Conservation (phyloP, 2,113 vertebrate species). For the Nibea albiflora region DNA sequence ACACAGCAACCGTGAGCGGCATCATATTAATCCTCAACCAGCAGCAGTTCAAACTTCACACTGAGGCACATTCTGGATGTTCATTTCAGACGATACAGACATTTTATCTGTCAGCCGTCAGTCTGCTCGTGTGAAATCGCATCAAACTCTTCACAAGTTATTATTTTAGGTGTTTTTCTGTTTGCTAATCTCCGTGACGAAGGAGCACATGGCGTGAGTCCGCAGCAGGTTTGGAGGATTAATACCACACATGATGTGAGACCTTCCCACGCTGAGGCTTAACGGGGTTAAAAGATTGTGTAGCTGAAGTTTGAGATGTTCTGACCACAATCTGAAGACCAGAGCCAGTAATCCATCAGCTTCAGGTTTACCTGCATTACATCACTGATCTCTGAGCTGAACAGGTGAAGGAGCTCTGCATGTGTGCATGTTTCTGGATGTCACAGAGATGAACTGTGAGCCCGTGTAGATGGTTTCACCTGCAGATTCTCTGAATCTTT, state of each 20-base stretch:
- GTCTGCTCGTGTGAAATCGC: not conserved
- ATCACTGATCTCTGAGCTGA: slow-evolving; percentile 22
- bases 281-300: slow-evolving; percentile 61
- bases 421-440: no score
- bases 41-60: not conserved
- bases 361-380: slow-evolving; percentile 44
- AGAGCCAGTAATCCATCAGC: slow-evolving; percentile 49
- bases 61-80: not conserved
- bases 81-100: not conserved
- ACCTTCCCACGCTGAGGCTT: not conserved
- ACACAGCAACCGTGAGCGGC: not conserved
- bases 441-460: no score
- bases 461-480: no score
- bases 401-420: not conserved
- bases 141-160: not conserved
- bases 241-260: slow-evolving; percentile 1
- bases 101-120: not conserved
- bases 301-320: slow-evolving; percentile 50
- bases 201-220: slow-evolving; percentile 3
- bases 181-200: not conserved
- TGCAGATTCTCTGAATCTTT: no score
- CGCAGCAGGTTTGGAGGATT: slow-evolving; percentile 25
- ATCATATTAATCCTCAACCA: not conserved
- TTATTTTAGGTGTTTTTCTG: not conserved
- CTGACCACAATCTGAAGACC: slow-evolving; percentile 26